phyloP scores from a whole-genome alignment of 2,113 vertebrate species.

The Pelecanoides urinatrix region DNA sequence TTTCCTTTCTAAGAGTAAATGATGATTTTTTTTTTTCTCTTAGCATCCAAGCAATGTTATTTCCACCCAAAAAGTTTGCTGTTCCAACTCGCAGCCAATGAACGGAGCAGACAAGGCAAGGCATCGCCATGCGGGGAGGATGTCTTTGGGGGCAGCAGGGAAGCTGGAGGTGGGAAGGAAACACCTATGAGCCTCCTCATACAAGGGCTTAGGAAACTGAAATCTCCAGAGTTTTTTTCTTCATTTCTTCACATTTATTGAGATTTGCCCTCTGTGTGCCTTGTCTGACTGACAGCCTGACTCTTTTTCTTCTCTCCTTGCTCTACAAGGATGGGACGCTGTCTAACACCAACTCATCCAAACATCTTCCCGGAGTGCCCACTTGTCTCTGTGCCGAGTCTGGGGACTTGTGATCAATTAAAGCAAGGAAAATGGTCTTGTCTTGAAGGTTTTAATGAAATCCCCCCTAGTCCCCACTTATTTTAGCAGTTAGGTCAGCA shows the following conservation, averaged over 20 bases:
- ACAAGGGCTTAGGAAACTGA: not conserved
- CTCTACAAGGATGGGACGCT: fast-evolving
- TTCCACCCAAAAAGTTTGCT: not conserved
- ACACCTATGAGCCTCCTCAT: not conserved
- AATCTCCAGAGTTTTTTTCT: not conserved
- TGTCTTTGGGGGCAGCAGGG: fast-evolving
- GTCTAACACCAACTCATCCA: not conserved
- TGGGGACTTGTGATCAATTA: not conserved
- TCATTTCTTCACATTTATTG: not conserved
- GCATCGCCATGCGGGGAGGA: fast-evolving
- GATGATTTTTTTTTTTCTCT: not conserved
- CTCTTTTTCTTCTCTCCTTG: not conserved
- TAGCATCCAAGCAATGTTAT: not conserved
- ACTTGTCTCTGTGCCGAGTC: fast-evolving
- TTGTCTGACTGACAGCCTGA: not conserved
- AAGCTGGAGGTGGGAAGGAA: not conserved
- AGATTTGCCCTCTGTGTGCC: not conserved
- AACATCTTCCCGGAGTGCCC: not conserved
- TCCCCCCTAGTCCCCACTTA: not conserved
- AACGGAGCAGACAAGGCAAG: not conserved
- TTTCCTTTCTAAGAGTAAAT: not conserved
- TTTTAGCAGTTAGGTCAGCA: not conserved
- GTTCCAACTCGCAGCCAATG: not conserved
- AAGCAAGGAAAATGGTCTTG: not conserved
- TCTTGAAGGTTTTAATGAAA: not conserved